These are phyloP conservation scores for Pipa parva DNA, from an alignment of 2,113 vertebrate genomes.

Conservation along the genomic window DNA sequence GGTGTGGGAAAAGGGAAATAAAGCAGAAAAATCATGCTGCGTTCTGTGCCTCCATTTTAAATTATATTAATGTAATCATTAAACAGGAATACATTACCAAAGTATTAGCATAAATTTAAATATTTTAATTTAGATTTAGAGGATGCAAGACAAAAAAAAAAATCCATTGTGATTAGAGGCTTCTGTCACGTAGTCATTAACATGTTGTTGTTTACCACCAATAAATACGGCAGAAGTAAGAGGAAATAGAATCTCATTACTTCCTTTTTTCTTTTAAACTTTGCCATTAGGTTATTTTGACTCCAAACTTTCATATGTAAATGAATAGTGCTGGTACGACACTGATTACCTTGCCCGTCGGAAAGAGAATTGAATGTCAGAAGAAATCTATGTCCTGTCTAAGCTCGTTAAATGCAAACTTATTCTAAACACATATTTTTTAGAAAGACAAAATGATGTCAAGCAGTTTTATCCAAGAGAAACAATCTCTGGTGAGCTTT, in stretches of 20 bases:
- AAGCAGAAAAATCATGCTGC: too few relatives aligned
- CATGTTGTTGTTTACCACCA: neutral
- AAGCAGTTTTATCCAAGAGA: neutral
- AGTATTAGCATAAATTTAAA: neutral
- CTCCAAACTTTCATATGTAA: neutral
- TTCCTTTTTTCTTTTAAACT: neutral
- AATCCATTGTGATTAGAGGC: neutral
- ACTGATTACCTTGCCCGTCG: neutral
- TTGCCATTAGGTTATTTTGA: neutral
- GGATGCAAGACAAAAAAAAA: neutral
- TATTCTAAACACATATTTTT: neutral
- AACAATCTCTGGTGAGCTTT: neutral
- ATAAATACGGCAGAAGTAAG: neutral
- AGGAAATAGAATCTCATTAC: neutral
- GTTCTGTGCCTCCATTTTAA: too few relatives aligned
- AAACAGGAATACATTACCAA: neutral
- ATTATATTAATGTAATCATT: neutral
- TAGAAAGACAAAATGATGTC: neutral
- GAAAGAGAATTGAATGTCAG: neutral
- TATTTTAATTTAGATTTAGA: neutral
- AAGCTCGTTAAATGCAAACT: neutral
- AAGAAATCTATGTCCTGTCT: neutral
- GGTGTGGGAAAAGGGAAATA: too few relatives aligned
- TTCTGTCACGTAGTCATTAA: neutral
- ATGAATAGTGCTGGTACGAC: neutral